Conservation (phyloP, 2,113 vertebrate species). For the Apteryx mantelli region DNA sequence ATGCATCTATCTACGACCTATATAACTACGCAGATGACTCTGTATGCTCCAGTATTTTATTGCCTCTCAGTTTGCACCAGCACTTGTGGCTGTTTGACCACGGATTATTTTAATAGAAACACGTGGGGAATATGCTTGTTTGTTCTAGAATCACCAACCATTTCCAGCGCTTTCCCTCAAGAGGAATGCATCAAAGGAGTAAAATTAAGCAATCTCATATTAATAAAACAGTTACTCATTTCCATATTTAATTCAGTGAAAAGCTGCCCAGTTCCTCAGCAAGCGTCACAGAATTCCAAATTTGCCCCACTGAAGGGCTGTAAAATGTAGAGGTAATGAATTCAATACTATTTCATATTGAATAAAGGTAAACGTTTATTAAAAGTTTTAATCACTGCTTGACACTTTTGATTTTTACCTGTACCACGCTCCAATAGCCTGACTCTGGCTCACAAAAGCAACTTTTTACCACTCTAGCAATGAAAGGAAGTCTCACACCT, state of each 20-base stretch:
- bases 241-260: neutral
- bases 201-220: neutral
- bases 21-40: neutral
- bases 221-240: neutral
- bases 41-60: neutral
- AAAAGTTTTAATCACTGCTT: neutral
- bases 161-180: neutral
- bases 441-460: neutral
- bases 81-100: neutral
- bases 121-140: neutral
- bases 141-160: neutral
- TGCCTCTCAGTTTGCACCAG: neutral
- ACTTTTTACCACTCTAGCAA: neutral
- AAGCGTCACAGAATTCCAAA: neutral
- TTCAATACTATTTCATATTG: neutral
- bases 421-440: neutral
- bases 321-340: neutral
- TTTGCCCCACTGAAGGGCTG: neutral
- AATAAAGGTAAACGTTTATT: neutral
- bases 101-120: neutral
- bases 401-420: neutral
- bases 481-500: neutral
- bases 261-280: neutral
- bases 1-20: neutral
- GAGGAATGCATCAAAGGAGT: neutral